Evolutionary conservation across 2,888 invertebrate genomes (phyloP).

Genomic region (Scaptomyza flava): DNA sequence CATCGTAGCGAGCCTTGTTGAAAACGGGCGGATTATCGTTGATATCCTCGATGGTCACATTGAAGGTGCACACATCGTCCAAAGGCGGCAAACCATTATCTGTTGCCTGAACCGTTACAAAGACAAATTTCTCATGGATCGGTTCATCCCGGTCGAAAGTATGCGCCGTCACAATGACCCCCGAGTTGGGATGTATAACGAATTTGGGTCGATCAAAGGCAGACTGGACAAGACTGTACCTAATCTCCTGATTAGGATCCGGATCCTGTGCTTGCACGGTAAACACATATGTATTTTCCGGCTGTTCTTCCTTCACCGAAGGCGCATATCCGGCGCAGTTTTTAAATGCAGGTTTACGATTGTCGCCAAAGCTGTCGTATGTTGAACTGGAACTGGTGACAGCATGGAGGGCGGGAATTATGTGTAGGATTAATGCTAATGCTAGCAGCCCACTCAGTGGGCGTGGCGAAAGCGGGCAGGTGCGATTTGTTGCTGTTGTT

Average conservation of each 20-base stretch:
- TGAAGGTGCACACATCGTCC: slow-evolving; percentile 97
- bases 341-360: slow-evolving; percentile 94
- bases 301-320: slow-evolving; percentile 91
- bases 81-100: slow-evolving; percentile 96
- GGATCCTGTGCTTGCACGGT: slow-evolving; percentile 84
- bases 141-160: slow-evolving; percentile 96
- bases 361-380: slow-evolving; percentile 85
- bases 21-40: slow-evolving; percentile 91
- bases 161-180: slow-evolving; percentile 91
- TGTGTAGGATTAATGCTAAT: slow-evolving; percentile 23
- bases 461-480: slow-evolving; percentile 30
- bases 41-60: slow-evolving; percentile 94
- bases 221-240: slow-evolving; percentile 92
- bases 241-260: slow-evolving; percentile 91
- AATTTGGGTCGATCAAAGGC: slow-evolving; percentile 91
- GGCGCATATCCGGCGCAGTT: slow-evolving; percentile 93
- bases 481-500: slow-evolving; percentile 26
- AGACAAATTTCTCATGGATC: slow-evolving; percentile 91
- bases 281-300: slow-evolving; percentile 90
- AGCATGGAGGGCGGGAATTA: slow-evolving; percentile 25
- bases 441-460: slow-evolving; percentile 26
- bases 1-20: slow-evolving; percentile 87
- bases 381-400: slow-evolving; percentile 13
- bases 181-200: slow-evolving; percentile 90
- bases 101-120: slow-evolving; percentile 94